Evolutionary conservation across 2,797 vertebrate species (phyloP).

Genomic region (Oryzias dopingdopingensis): DNA sequence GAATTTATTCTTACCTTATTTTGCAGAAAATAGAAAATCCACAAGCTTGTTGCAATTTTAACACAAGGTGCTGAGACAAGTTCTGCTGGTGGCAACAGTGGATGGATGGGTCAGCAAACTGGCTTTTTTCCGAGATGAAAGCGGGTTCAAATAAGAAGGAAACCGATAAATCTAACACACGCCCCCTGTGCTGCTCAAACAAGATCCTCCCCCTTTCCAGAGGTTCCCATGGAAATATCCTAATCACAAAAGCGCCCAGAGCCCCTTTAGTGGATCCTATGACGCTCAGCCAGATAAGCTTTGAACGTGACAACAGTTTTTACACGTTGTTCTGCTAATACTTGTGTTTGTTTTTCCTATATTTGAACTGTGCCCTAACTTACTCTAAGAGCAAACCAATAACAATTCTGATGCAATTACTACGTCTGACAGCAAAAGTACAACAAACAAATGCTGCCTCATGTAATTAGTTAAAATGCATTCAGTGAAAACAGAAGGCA

Average conservation of each 20-base stretch:
- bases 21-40: constrained; percentile 35
- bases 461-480: no score
- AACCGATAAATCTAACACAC: constrained; percentile 56
- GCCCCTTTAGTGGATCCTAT: constrained; percentile 29
- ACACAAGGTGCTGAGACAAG: constrained; percentile 14
- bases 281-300: constrained; percentile 62
- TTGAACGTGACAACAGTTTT: constrained; percentile 40
- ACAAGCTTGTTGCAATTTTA: constrained; percentile 17
- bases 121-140: constrained; percentile 49
- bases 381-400: constrained; percentile 32
- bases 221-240: constrained; percentile 75
- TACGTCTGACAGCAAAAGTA: background rate
- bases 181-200: constrained; percentile 47
- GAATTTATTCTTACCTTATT: constrained; percentile 60
- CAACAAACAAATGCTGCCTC: no score
- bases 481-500: no score
- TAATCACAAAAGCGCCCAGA: constrained; percentile 62
- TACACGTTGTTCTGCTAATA: constrained; percentile 32
- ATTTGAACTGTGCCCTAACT: constrained; percentile 29
- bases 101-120: constrained; percentile 51
- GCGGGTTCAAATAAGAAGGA: constrained; percentile 74
- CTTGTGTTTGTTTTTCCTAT: constrained; percentile 59
- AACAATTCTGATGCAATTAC: constrained; percentile 2
- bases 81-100: constrained; percentile 26
- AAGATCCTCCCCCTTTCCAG: constrained; percentile 61